A percentile compares a stretch with the other conserved stretches of the same genome.
Evolutionary conservation across 64 coral and sea anemone genomes (phyloP).

Genomic region (Montipora sp.): DNA sequence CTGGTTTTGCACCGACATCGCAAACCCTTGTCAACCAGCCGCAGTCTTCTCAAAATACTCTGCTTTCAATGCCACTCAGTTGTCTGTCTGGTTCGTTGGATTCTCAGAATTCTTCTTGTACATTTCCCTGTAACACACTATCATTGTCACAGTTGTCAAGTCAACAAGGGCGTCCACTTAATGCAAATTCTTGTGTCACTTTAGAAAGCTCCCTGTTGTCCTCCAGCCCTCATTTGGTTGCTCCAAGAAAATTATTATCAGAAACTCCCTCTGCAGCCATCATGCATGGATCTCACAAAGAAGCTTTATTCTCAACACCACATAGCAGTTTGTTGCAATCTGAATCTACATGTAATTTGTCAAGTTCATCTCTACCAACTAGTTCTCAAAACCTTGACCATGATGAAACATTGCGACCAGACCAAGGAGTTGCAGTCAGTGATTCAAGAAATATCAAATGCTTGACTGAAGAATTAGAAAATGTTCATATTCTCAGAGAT

Average conservation of each 20-base stretch:
- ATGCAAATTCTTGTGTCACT: background rate
- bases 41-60: constrained; percentile 7
- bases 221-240: background rate
- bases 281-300: background rate
- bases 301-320: background rate
- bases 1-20: background rate
- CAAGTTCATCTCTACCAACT: background rate
- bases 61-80: constrained; percentile 40
- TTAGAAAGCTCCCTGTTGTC: background rate
- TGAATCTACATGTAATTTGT: no score
- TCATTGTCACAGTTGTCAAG: constrained; percentile 2
- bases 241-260: background rate
- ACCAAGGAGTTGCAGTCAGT: background rate
- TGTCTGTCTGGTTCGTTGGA: background rate
- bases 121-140: constrained; percentile 11
- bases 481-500: background rate
- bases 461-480: background rate
- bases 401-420: background rate
- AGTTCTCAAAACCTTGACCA: background rate
- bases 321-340: constrained; percentile 17
- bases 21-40: background rate
- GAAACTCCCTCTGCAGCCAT: background rate
- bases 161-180: background rate
- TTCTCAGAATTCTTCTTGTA: background rate
- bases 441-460: background rate